These are phyloP conservation scores for Tethya wilhelma DNA, from an alignment of 37 sponge, comb jelly and placozoan species.

Conservation along the genomic window DNA sequence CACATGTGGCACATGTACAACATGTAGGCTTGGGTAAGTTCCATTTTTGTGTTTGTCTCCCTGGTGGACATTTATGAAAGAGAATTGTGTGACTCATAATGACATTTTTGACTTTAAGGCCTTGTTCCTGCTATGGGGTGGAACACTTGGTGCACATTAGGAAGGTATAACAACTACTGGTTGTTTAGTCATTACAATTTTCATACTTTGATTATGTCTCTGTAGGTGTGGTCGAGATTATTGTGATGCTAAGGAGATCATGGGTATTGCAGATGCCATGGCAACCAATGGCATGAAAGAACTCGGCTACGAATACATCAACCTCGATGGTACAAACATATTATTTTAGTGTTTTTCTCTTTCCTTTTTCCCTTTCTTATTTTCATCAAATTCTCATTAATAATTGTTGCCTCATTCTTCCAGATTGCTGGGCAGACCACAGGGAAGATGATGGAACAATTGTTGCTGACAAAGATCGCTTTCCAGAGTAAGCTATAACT, in stretches of 20 bases:
- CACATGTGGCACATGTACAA: too few species aligned
- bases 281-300: conserved; percentile 84
- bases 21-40: too few species aligned
- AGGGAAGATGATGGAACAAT: conserved; percentile 66
- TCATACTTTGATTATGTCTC: not conserved
- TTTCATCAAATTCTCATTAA: too few species aligned
- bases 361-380: too few species aligned
- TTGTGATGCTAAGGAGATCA: conserved; percentile 77
- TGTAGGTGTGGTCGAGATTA: conserved; percentile 78
- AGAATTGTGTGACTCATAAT: too few species aligned
- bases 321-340: conserved; percentile 72
- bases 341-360: too few species aligned
- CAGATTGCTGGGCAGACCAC: conserved; percentile 90
- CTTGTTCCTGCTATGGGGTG: conserved; percentile 86
- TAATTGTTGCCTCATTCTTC: not conserved
- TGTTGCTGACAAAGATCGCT: conserved; percentile 60
- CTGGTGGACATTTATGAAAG: too few species aligned
- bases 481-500: conserved; percentile 64
- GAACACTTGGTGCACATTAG: conserved; percentile 91
- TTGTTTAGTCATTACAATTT: not conserved
- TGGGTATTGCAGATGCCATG: conserved; percentile 89
- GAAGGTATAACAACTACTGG: conserved; percentile 30
- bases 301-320: conserved; percentile 85
- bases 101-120: too few species aligned
- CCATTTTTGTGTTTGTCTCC: too few species aligned